These are phyloP conservation scores for Acropora tenuis DNA, from an alignment of 64 coral and sea anemone genomes.

Conservation along the genomic window DNA sequence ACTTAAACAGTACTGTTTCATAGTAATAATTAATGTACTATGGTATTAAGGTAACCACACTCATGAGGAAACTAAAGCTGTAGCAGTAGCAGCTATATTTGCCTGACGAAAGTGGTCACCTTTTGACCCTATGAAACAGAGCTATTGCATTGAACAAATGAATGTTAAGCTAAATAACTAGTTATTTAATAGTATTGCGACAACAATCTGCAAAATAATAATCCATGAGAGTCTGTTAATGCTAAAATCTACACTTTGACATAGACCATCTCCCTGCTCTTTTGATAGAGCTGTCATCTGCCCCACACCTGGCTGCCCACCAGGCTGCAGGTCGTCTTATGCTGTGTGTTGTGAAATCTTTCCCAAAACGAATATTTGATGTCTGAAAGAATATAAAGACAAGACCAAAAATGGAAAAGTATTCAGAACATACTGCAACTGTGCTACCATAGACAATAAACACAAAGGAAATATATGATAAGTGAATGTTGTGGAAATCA, in stretches of 20 bases:
- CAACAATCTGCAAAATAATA: too few relatives aligned
- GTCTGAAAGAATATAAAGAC: slow-evolving; percentile 13
- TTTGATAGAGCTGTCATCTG: slow-evolving; percentile 66
- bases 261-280: slow-evolving; percentile 54
- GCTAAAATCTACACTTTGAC: neutral
- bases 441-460: neutral
- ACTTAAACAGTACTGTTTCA: too few relatives aligned
- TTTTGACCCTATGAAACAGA: too few relatives aligned
- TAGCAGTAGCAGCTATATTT: too few relatives aligned
- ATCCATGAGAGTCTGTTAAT: too few relatives aligned
- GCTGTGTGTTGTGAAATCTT: slow-evolving; percentile 55
- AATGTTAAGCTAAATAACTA: too few relatives aligned
- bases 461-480: neutral
- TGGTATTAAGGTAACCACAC: too few relatives aligned
- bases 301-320: slow-evolving; percentile 59
- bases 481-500: neutral
- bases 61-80: too few relatives aligned
- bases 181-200: too few relatives aligned
- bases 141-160: too few relatives aligned
- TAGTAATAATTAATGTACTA: too few relatives aligned
- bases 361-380: slow-evolving; percentile 34
- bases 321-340: slow-evolving; percentile 46
- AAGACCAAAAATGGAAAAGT: neutral
- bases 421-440: slow-evolving; percentile 10
- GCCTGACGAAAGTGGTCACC: too few relatives aligned